Conservation (phyloP, 2,113 vertebrate species). For the Neomonachus schauinslandi region DNA sequence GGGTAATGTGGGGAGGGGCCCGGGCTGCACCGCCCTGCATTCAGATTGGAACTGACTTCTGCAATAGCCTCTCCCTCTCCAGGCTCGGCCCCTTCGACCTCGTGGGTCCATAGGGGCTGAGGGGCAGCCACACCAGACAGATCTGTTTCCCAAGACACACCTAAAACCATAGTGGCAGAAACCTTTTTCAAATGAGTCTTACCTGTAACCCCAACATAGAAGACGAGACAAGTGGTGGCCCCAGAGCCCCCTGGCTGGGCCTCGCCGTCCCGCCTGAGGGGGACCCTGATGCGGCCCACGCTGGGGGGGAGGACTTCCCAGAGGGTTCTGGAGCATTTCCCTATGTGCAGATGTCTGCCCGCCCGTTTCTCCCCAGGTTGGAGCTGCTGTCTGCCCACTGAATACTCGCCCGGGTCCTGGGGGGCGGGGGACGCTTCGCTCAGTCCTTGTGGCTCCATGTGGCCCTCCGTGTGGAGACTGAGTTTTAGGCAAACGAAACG, state of each 20-base stretch:
- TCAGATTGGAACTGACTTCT: background rate
- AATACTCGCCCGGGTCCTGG: background rate
- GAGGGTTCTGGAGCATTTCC: background rate
- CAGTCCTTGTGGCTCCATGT: rapidly evolving
- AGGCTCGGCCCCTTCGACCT: background rate
- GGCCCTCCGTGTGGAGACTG: background rate
- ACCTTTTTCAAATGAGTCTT: background rate
- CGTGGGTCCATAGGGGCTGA: too few relatives aligned
- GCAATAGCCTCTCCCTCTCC: background rate
- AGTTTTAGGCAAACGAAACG: background rate
- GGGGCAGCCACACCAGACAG: too few relatives aligned
- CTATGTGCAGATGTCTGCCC: background rate
- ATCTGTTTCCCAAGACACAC: too few relatives aligned
- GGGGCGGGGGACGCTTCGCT: background rate
- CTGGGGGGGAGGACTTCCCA: too few relatives aligned
- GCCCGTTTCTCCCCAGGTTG: rapidly evolving
- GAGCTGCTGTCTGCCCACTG: too few relatives aligned
- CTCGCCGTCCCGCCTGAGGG: background rate
- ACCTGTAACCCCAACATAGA: background rate
- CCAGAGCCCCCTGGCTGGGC: background rate
- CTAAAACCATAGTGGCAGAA: background rate
- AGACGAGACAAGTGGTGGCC: background rate
- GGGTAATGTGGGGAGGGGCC: background rate
- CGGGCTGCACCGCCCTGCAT: background rate
- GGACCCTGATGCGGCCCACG: background rate